Conservation (phyloP, 2,888 invertebrate genomes). For the Sussaba pulchella region DNA sequence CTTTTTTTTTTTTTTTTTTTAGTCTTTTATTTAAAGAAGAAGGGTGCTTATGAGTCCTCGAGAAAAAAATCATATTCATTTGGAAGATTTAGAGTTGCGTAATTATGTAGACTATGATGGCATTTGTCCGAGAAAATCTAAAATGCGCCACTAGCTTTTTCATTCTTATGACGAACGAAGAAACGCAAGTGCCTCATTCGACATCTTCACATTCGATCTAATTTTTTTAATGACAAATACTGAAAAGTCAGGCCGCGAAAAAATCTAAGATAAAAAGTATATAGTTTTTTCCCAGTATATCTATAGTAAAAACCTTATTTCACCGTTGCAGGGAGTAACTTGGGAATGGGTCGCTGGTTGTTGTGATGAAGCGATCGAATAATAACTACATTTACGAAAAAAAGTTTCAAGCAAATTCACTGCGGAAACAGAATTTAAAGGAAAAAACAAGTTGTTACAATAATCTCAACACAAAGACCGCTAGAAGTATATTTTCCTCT, state of each 20-base stretch:
- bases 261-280: too few relatives aligned
- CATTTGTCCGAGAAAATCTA: not conserved
- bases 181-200: not conserved
- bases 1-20: conserved; percentile 24
- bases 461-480: not conserved
- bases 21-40: not conserved
- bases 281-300: too few relatives aligned
- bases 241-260: not conserved
- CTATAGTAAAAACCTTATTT: too few relatives aligned
- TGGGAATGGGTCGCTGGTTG: too few relatives aligned
- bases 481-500: conserved; percentile 25
- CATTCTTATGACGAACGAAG: not conserved
- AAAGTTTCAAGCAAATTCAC: not conserved
- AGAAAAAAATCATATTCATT: conserved; percentile 15
- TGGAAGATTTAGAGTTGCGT: conserved; percentile 3
- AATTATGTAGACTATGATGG: not conserved
- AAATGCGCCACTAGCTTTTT: not conserved
- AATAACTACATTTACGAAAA: too few relatives aligned
- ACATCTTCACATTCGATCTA: not conserved
- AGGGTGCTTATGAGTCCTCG: not conserved
- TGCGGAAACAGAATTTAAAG: not conserved
- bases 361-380: too few relatives aligned
- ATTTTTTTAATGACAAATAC: not conserved
- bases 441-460: conserved; percentile 2
- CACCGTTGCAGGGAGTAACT: too few relatives aligned